Percentiles rank a stretch among this genome's conserved stretches.
phyloP scores from a whole-genome alignment of 2,113 vertebrate species.

The Barbus barbus region DNA sequence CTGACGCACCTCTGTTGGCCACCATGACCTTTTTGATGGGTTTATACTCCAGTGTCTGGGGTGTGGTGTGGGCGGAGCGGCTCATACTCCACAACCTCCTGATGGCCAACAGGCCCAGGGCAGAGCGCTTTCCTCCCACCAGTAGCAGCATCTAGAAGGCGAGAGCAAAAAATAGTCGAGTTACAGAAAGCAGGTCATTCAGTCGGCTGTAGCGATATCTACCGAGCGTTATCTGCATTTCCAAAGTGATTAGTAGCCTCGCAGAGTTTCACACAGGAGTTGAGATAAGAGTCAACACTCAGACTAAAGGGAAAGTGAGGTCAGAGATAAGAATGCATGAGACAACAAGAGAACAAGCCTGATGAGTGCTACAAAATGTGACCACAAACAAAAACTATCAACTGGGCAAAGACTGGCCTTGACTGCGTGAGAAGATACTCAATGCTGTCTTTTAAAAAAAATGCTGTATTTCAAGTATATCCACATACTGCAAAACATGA shows the following conservation, averaged over 20 bases:
- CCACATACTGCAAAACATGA: not conserved
- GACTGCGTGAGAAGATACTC: not conserved
- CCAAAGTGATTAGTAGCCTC: not conserved
- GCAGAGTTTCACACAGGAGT: not conserved
- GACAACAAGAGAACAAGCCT: no score
- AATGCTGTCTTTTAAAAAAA: not conserved
- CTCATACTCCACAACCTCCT: constrained; percentile 66
- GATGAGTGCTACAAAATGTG: not conserved
- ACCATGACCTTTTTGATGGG: constrained; percentile 94
- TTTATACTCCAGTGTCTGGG: constrained; percentile 76
- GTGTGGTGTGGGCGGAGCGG: constrained; percentile 70
- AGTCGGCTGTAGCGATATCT: not conserved
- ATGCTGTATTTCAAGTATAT: not conserved
- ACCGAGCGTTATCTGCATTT: not conserved
- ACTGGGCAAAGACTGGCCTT: not conserved
- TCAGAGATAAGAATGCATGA: no score
- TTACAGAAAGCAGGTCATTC: not conserved
- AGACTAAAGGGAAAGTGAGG: no score
- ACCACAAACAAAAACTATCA: not conserved
- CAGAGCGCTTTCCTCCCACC: constrained; percentile 59
- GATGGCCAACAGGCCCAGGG: constrained; percentile 74
- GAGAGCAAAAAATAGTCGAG: not conserved
- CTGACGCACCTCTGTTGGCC: constrained; percentile 80
- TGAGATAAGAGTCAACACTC: no score
- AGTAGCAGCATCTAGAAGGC: constrained; percentile 73